Percentiles rank a stretch among this genome's conserved stretches.
Conservation (phyloP, 2,888 invertebrate species). For the Heliconius hortense region DNA sequence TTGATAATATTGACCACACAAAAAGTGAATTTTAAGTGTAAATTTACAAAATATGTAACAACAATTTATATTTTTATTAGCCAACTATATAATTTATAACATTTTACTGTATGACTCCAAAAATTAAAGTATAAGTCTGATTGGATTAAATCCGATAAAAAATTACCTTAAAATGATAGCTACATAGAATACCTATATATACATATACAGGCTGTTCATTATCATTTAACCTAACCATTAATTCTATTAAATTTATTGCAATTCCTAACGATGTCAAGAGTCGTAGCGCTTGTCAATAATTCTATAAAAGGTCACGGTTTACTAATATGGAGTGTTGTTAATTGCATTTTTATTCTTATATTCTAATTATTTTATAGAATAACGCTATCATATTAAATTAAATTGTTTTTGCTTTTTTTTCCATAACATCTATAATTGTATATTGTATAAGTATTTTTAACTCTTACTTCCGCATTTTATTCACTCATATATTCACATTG, state of each 20-base stretch:
- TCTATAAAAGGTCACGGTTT: conserved; percentile 20
- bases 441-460: neutral
- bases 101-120: neutral
- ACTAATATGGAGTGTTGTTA: conserved; percentile 7
- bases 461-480: neutral
- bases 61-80: neutral
- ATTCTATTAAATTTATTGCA: conserved; percentile 15
- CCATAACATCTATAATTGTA: neutral
- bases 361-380: conserved; percentile 9
- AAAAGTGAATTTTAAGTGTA: neutral
- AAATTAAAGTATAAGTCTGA: neutral
- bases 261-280: conserved; percentile 19
- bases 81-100: neutral
- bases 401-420: neutral
- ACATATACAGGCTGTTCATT: neutral
- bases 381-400: neutral
- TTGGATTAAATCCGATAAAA: neutral
- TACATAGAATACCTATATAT: neutral
- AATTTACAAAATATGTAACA: neutral
- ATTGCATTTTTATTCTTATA: conserved; percentile 15
- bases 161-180: neutral
- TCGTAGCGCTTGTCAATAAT: conserved; percentile 14
- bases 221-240: conserved; percentile 19
- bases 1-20: neutral
- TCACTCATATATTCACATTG: neutral